Percentiles rank a stretch among this genome's conserved stretches.
These are phyloP conservation scores for Troilus luridus DNA, from an alignment of 2,888 invertebrate genomes.

Conservation along the genomic window DNA sequence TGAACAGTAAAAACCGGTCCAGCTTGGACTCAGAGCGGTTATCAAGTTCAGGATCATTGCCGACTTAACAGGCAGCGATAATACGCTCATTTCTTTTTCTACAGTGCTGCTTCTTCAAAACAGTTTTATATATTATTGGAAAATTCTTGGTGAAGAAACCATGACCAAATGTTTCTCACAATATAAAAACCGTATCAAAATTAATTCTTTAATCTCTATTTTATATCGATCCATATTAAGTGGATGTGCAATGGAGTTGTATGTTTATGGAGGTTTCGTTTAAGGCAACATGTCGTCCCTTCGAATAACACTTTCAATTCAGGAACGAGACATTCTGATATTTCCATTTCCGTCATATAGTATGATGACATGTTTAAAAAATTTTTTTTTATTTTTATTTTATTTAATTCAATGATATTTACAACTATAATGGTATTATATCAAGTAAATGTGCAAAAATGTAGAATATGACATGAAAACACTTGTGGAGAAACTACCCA, in stretches of 20 bases:
- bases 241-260: neutral
- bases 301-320: no score
- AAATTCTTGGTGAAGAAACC: neutral
- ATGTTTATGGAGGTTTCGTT: neutral
- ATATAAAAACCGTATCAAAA: neutral
- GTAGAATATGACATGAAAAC: no score
- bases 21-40: neutral
- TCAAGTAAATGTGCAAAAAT: no score
- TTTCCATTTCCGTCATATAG: no score
- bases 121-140: no score
- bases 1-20: neutral
- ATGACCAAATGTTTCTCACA: neutral
- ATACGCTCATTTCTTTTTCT: neutral
- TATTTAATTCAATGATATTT: no score
- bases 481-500: no score
- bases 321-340: no score
- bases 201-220: neutral
- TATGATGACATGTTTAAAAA: no score
- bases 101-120: neutral
- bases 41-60: slow-evolving; percentile 43
- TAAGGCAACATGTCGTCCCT: neutral
- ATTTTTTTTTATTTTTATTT: no score
- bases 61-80: neutral
- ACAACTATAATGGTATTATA: no score
- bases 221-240: neutral